Percentiles rank a stretch among this genome's conserved stretches.
These are phyloP conservation scores for Eulemur macaco DNA, from an alignment of 2,113 vertebrate species.

Conservation along the genomic window DNA sequence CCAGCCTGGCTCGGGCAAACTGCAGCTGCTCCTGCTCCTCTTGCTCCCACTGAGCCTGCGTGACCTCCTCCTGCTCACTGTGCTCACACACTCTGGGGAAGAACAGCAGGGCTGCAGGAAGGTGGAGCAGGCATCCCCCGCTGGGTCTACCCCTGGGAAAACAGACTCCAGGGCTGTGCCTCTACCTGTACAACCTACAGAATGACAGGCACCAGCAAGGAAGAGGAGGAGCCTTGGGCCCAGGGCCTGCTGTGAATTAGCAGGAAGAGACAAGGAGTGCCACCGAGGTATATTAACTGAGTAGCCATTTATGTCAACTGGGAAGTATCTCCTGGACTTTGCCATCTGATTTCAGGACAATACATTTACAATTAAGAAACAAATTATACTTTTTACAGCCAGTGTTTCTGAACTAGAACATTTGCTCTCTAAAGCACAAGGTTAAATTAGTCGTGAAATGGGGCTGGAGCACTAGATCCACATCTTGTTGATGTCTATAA, in stretches of 20 bases:
- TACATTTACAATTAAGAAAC: background rate
- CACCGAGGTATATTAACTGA: too few species aligned
- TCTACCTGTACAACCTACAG: background rate
- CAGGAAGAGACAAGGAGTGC: background rate
- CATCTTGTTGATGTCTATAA: background rate
- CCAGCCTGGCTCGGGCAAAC: slow-evolving; percentile 91
- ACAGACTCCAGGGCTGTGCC: background rate
- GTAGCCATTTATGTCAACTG: background rate
- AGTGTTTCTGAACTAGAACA: background rate
- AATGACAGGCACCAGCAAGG: background rate
- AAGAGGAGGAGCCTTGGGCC: too few species aligned
- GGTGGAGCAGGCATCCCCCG: too few species aligned
- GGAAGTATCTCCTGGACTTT: too few species aligned
- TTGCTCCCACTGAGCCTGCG: slow-evolving; percentile 92
- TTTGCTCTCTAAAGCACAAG: background rate
- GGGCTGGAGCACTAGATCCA: background rate
- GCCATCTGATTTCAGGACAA: background rate
- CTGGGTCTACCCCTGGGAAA: too few species aligned
- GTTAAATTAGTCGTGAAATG: background rate
- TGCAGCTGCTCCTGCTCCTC: slow-evolving; percentile 89
- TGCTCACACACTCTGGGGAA: slow-evolving; percentile 83
- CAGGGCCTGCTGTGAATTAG: background rate
- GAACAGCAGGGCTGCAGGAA: background rate
- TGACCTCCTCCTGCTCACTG: slow-evolving; percentile 90
- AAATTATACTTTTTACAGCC: too few species aligned